These are phyloP conservation scores for Meandrusa payeni DNA, from an alignment of 2,888 invertebrate genomes.

Conservation along the genomic window DNA sequence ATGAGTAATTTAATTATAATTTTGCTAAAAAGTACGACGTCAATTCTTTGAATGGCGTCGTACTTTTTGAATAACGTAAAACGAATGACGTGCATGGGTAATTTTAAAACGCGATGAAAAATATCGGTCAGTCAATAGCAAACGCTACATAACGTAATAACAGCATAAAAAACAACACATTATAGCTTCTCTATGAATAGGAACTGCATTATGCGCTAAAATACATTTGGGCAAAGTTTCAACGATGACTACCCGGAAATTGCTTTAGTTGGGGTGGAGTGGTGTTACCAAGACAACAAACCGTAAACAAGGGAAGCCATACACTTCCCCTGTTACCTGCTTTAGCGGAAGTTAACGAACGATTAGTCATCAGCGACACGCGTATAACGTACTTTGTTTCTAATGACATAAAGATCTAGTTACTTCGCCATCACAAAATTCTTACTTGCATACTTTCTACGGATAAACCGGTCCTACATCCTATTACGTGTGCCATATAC, in stretches of 20 bases:
- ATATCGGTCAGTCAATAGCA: too few relatives aligned
- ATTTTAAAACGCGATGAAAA: too few relatives aligned
- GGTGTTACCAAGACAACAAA: slow-evolving; percentile 65
- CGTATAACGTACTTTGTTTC: slow-evolving; percentile 21
- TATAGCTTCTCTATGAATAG: slow-evolving; percentile 4
- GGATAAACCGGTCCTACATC: slow-evolving; percentile 4
- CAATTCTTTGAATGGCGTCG: too few relatives aligned
- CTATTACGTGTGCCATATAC: background rate
- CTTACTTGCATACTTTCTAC: slow-evolving; percentile 1
- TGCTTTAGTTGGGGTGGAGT: slow-evolving; percentile 44
- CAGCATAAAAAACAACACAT: slow-evolving; percentile 1
- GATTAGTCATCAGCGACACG: slow-evolving; percentile 32
- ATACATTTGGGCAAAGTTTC: slow-evolving; percentile 25
- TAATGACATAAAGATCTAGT: slow-evolving; percentile 21
- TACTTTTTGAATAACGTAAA: too few relatives aligned
- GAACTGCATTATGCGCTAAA: slow-evolving; percentile 28
- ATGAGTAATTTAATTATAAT: too few relatives aligned
- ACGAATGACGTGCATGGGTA: too few relatives aligned
- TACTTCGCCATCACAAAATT: slow-evolving; percentile 7
- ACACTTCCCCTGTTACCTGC: slow-evolving; percentile 33
- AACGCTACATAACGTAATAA: too few relatives aligned
- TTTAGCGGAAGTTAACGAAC: slow-evolving; percentile 29
- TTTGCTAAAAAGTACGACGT: too few relatives aligned
- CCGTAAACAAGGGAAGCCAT: slow-evolving; percentile 67
- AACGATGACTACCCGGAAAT: slow-evolving; percentile 64